Evolutionary conservation across 2,113 vertebrate species (phyloP).

Genomic region (Oncorhynchus gorbuscha): DNA sequence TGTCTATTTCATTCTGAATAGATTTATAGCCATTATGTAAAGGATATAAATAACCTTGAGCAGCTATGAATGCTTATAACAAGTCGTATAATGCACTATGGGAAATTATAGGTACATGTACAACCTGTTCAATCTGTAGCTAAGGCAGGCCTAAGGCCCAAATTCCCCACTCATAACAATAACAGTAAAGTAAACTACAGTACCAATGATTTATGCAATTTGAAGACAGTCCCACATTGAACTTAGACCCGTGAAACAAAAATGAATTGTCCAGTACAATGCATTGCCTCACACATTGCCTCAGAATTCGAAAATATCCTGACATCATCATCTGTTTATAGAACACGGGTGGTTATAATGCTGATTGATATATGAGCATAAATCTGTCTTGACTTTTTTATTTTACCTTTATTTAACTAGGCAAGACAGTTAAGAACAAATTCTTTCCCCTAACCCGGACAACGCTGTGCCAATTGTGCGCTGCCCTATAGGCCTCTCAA

Average conservation of each 20-base stretch:
- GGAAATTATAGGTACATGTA: not conserved
- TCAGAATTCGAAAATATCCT: not conserved
- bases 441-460: no score
- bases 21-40: not conserved
- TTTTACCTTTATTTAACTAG: no score
- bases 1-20: not conserved
- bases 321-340: not conserved
- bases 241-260: not conserved
- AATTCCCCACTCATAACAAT: not conserved
- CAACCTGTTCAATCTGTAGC: not conserved
- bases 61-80: not conserved
- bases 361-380: not conserved
- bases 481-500: no score
- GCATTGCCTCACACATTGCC: not conserved
- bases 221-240: not conserved
- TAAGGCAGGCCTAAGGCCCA: not conserved
- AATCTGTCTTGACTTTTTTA: not conserved
- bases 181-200: constrained; percentile 18
- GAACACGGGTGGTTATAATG: not conserved
- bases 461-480: no score
- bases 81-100: not conserved
- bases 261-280: not conserved
- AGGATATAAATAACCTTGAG: not conserved
- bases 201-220: not conserved
- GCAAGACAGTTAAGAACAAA: no score